Evolutionary conservation across 53 echinoderm and acorn worm genomes (phyloP), one percentile per base, ranked within the genome.

Genomic region (Henricia sp.): DNA sequence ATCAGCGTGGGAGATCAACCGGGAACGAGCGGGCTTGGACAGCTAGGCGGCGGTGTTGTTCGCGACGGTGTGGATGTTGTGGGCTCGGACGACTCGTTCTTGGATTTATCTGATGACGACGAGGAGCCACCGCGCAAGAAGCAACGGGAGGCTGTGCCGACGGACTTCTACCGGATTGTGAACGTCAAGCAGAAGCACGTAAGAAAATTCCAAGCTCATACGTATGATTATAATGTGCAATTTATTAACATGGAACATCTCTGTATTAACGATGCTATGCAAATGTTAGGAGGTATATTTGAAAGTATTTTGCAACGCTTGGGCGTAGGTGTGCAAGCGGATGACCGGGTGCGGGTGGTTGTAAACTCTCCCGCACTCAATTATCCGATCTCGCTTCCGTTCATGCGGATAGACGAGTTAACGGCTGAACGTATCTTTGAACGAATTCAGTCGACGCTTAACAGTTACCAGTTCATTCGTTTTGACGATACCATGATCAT

Each of bases 401-500:
- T 74, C 33, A 74, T 55, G 56, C 23, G 56, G 5, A 74, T 74
- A 57, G 56, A 37, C 24, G n/a, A 57, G 8, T 51, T 72, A 25
- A 52, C 72, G 24, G 52, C 52, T 14, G 34, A 29, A 32, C 21
- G 55, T 19, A 8, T 56, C 6, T 74, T 74, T 74, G 57, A 20
- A 0, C 37, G 56, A 16, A 74, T 74, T 25, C 8, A 74, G 23
- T 26, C 23, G 6, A 40, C 57, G 4, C 21, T 74, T 16, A 74
- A 74, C 23, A 55, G 74, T 32, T 74, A 74, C 26, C 56, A 74
- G 32, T 74, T 55, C 37, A 74, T 74, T 21, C 0, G 74, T 23
- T 74, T 74, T 32, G 56, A 74, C 37, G 73, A 73, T 6, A 73
- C 73, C 54, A 50, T 71, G 1, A 30, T 52, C 3, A 73, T 73